These are phyloP conservation scores for Camptogramma bilineatum DNA, from an alignment of 2,888 invertebrate species.

Conservation along the genomic window DNA sequence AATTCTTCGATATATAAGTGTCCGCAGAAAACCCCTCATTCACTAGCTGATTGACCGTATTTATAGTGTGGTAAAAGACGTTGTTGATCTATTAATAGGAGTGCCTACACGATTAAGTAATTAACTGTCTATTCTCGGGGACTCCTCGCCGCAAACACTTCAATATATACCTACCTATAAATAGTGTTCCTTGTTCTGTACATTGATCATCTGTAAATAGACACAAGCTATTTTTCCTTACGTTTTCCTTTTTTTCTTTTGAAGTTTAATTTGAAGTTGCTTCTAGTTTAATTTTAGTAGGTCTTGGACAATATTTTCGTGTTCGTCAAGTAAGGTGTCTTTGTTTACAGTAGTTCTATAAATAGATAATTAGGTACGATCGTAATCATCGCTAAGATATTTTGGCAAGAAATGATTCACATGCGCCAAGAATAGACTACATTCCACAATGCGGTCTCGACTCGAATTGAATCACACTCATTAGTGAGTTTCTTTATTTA, in stretches of 20 bases:
- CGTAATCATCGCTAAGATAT: slow-evolving; percentile 42
- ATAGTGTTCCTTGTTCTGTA: not conserved
- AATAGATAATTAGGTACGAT: slow-evolving; percentile 33
- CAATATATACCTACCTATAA: not conserved
- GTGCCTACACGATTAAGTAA: slow-evolving; percentile 37
- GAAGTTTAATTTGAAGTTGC: not conserved
- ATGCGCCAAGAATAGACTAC: slow-evolving; percentile 39
- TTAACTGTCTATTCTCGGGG: slow-evolving; percentile 29
- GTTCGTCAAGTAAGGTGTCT: slow-evolving; percentile 7
- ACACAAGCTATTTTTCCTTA: not conserved
- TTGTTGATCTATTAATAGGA: slow-evolving; percentile 31
- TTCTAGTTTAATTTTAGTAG: not conserved
- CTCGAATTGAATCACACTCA: slow-evolving; percentile 40
- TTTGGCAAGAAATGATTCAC: slow-evolving; percentile 47
- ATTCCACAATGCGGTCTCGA: slow-evolving; percentile 34
- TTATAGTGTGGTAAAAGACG: slow-evolving; percentile 27
- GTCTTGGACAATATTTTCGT: not conserved
- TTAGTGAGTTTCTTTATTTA: slow-evolving; percentile 30
- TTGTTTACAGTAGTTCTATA: slow-evolving; percentile 24
- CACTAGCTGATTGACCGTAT: slow-evolving; percentile 18
- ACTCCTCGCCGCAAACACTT: slow-evolving; percentile 20
- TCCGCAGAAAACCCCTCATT: slow-evolving; percentile 22
- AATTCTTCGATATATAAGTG: slow-evolving; percentile 12
- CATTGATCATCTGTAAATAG: slow-evolving; percentile 1
- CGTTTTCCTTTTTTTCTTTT: not conserved